Evolutionary conservation across 2,113 vertebrate genomes (phyloP).

Genomic region (Petromus typicus): DNA sequence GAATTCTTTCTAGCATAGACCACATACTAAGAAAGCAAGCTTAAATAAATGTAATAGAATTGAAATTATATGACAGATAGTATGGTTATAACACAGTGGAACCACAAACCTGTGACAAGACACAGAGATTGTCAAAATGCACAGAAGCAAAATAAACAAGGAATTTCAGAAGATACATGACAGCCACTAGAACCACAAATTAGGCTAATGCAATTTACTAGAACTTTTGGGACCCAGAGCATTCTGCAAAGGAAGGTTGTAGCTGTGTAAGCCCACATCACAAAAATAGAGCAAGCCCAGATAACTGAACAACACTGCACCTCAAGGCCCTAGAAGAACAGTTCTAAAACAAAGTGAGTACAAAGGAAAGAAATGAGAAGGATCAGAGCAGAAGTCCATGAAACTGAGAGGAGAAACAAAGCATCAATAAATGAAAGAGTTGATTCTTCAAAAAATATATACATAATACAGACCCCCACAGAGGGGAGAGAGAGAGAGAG

Average conservation of each 20-base stretch:
- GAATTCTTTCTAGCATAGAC: background rate
- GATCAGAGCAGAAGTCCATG: background rate
- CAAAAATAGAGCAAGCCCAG: background rate
- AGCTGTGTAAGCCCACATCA: background rate
- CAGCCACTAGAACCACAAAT: background rate
- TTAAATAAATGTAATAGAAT: background rate
- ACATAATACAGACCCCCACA: background rate
- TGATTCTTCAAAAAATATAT: background rate
- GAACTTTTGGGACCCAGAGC: background rate
- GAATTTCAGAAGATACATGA: background rate
- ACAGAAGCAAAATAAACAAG: background rate
- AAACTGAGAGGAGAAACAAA: background rate
- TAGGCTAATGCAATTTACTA: background rate
- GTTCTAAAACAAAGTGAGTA: background rate
- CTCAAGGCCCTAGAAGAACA: background rate
- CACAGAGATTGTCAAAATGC: background rate
- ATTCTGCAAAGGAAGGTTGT: background rate
- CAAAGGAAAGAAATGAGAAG: background rate
- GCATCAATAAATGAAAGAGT: background rate
- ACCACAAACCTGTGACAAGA: background rate
- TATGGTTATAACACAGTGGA: background rate
- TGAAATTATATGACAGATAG: background rate
- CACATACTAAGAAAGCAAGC: background rate
- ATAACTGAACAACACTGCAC: background rate
- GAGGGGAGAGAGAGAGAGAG: no score